Percentiles rank a stretch among this genome's conserved stretches.
Evolutionary conservation across 2,113 vertebrate species (phyloP).

Genomic region (Albula glossodonta): DNA sequence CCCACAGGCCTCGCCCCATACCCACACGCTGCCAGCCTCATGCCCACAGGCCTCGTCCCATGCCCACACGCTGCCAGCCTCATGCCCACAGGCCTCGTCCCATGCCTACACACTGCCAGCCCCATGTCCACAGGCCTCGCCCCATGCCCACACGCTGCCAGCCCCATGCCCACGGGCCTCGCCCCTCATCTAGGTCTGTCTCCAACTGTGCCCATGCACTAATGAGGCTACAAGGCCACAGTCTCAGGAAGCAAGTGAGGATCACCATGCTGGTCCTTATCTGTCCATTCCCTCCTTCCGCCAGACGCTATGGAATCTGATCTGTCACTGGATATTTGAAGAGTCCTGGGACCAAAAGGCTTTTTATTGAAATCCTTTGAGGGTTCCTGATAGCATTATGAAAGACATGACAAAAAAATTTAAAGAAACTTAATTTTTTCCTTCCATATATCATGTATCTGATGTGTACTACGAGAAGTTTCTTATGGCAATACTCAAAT

Average conservation of each 20-base stretch:
- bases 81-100: too few species aligned
- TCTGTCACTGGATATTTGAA: background rate
- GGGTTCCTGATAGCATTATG: background rate
- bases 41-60: too few species aligned
- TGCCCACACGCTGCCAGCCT: too few species aligned
- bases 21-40: too few species aligned
- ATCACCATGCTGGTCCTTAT: background rate
- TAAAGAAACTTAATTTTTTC: background rate
- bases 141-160: conserved; percentile 40
- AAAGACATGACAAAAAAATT: background rate
- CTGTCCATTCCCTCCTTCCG: background rate
- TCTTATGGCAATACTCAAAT: background rate
- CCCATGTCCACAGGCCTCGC: too few species aligned
- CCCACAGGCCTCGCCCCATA: too few species aligned
- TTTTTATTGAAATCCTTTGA: background rate
- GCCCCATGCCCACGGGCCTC: conserved; percentile 36
- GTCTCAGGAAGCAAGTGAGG: background rate
- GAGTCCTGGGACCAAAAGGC: background rate
- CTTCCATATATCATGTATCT: background rate
- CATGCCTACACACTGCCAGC: too few species aligned
- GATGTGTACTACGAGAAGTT: background rate
- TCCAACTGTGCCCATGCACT: background rate
- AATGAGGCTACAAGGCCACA: conserved; percentile 7
- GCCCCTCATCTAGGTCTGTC: background rate
- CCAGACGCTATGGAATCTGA: background rate